Percentiles rank a stretch among this genome's conserved stretches.
Evolutionary conservation across 2,888 invertebrate genomes (phyloP).

Genomic region (Bombyx huttoni): DNA sequence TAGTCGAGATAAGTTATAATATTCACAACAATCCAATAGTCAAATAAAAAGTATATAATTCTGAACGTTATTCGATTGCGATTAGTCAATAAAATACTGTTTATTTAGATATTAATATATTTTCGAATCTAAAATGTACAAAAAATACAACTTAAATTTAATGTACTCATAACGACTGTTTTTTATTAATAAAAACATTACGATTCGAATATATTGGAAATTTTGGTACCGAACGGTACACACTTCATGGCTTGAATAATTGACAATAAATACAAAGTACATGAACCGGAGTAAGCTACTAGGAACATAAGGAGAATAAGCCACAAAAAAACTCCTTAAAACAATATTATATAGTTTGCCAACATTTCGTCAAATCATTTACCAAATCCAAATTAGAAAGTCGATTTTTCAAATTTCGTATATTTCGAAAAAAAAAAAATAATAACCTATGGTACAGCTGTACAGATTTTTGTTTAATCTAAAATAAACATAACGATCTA

Average conservation of each 20-base stretch:
- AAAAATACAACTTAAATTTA: slow-evolving; percentile 81
- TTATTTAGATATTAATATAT: slow-evolving; percentile 76
- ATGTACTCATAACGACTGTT: slow-evolving; percentile 74
- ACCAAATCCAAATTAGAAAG: slow-evolving; percentile 59
- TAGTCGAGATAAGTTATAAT: neutral
- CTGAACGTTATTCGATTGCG: neutral
- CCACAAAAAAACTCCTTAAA: slow-evolving; percentile 25
- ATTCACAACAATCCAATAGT: no score
- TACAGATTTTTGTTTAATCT: slow-evolving; percentile 45
- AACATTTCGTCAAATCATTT: slow-evolving; percentile 19
- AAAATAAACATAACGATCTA: slow-evolving; percentile 69
- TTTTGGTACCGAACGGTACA: slow-evolving; percentile 23
- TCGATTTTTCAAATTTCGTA: slow-evolving; percentile 57
- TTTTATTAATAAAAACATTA: slow-evolving; percentile 49
- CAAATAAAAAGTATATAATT: neutral
- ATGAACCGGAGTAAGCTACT: slow-evolving; percentile 51
- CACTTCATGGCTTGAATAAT: slow-evolving; percentile 43
- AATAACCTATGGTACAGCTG: slow-evolving; percentile 45
- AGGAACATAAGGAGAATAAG: slow-evolving; percentile 55
- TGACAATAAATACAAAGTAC: slow-evolving; percentile 53
- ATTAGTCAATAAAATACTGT: slow-evolving; percentile 29
- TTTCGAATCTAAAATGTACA: slow-evolving; percentile 83
- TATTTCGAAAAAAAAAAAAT: slow-evolving; percentile 4
- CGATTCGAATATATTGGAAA: slow-evolving; percentile 40
- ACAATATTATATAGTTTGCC: neutral